These are phyloP conservation scores for Dromaius novaehollandiae DNA, from an alignment of 2,113 vertebrate genomes.

Conservation along the genomic window DNA sequence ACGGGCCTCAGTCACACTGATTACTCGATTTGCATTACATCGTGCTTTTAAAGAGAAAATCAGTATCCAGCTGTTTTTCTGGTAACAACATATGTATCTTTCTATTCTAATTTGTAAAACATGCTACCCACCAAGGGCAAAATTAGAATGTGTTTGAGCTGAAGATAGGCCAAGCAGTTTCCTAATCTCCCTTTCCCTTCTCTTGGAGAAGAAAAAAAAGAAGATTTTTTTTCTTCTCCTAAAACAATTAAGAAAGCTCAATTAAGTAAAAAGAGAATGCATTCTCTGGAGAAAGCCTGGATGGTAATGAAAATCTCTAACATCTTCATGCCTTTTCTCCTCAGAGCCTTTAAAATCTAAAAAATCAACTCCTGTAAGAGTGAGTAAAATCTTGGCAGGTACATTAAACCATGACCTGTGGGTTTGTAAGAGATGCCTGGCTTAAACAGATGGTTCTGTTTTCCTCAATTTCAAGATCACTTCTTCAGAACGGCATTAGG, in stretches of 20 bases:
- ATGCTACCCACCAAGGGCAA: background rate
- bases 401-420: background rate
- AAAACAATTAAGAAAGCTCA: conserved; percentile 48
- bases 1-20: background rate
- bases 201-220: background rate
- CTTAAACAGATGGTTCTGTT: background rate
- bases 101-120: conserved; percentile 19
- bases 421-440: background rate
- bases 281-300: background rate
- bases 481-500: background rate
- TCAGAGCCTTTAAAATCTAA: background rate
- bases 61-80: conserved; percentile 2
- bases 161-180: background rate
- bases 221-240: background rate
- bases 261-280: background rate
- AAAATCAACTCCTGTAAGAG: background rate
- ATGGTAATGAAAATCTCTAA: conserved; percentile 40
- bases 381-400: background rate
- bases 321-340: conserved; percentile 5
- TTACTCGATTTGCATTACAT: background rate
- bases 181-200: background rate
- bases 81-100: background rate
- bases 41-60: background rate
- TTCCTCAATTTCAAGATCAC: background rate
- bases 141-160: background rate